Evolutionary conservation across 2,888 invertebrate genomes (phyloP).

Genomic region (Tholera decimalis): DNA sequence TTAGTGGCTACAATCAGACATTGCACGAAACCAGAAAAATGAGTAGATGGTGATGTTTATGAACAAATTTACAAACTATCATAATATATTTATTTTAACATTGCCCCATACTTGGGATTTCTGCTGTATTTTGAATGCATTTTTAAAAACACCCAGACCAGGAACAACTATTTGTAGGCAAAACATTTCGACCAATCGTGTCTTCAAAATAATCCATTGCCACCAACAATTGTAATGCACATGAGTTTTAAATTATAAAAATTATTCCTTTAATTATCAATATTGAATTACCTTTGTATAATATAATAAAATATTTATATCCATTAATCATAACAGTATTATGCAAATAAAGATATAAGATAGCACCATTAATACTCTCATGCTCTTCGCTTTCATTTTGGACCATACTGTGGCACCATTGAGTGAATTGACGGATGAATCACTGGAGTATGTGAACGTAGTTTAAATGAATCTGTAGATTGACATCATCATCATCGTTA

Average conservation of each 20-base stretch:
- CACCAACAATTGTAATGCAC: background rate
- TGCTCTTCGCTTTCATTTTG: conserved; percentile 28
- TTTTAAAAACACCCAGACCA: too few relatives aligned
- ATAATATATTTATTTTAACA: too few relatives aligned
- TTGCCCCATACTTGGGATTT: too few relatives aligned
- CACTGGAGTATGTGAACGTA: conserved; percentile 62
- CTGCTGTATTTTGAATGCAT: too few relatives aligned
- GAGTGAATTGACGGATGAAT: conserved; percentile 65
- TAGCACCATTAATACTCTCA: background rate
- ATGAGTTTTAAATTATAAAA: background rate
- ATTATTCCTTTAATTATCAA: too few relatives aligned
- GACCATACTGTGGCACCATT: conserved; percentile 39
- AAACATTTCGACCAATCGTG: too few relatives aligned
- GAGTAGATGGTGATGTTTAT: background rate
- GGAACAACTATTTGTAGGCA: too few relatives aligned
- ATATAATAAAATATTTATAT: background rate
- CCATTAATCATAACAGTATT: background rate
- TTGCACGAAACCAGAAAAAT: background rate
- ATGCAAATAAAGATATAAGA: background rate
- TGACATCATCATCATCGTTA: conserved; percentile 31
- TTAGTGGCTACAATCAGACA: background rate
- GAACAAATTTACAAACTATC: background rate
- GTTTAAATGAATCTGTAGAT: conserved; percentile 33
- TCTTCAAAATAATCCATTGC: background rate
- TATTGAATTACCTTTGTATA: background rate